phyloP scores from a whole-genome alignment of 2,113 vertebrate species.

The Hucho hucho region DNA sequence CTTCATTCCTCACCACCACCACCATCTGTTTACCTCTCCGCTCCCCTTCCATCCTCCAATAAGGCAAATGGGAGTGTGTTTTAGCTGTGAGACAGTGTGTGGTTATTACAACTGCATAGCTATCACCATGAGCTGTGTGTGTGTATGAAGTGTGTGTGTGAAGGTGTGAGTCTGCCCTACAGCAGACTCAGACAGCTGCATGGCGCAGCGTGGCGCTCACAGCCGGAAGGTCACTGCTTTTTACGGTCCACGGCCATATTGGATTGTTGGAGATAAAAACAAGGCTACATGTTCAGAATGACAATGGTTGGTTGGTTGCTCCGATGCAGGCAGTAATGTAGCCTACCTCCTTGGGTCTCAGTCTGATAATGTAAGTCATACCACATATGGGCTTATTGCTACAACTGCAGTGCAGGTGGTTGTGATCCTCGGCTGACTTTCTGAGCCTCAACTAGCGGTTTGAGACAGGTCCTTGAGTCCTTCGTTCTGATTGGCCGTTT shows the following conservation, averaged over 20 bases:
- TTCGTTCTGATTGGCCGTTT: not conserved
- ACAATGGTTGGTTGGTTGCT: constrained; percentile 5
- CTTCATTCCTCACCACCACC: not conserved
- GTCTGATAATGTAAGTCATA: too few species aligned
- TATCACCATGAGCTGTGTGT: not conserved
- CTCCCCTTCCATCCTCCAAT: too few species aligned
- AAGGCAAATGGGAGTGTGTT: not conserved
- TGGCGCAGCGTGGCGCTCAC: not conserved
- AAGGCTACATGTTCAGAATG: constrained; percentile 19
- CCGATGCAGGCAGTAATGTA: not conserved
- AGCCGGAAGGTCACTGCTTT: constrained; percentile 20
- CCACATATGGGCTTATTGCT: too few species aligned
- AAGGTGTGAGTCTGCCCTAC: not conserved
- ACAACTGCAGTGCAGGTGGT: too few species aligned
- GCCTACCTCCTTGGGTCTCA: not conserved
- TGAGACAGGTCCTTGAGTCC: not conserved
- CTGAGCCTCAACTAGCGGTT: too few species aligned
- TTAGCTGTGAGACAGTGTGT: not conserved
- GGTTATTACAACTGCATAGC: too few species aligned
- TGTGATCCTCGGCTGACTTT: too few species aligned
- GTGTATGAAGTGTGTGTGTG: not conserved
- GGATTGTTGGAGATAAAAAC: constrained; percentile 12
- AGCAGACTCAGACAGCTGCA: not conserved
- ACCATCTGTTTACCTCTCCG: not conserved
- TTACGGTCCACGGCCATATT: not conserved